Evolutionary conservation across 2,797 vertebrate species (phyloP), one percentile per base, ranked within the genome.

Genomic region (Pygocentrus nattereri): DNA sequence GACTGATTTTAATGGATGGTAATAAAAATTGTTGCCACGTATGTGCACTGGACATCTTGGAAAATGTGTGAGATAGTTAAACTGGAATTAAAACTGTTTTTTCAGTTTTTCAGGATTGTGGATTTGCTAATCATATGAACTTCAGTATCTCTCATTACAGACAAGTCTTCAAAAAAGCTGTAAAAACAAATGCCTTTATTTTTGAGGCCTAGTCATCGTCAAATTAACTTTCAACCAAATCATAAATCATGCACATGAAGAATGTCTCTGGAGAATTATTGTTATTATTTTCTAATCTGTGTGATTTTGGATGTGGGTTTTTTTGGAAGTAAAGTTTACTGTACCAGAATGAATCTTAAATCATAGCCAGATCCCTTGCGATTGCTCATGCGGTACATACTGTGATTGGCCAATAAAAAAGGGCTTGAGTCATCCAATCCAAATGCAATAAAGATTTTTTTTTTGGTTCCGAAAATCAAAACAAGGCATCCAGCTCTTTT

Each of bases 351-450:
- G 76, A 50, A 64, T 52, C 68, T 70, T 78, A 86, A 83, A 85
- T 77, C 68, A 81, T 79, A 61, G 59, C 58, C 74, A 72, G 41
- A 77, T 86, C 56, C 41, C 73, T 69, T 74, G 47, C 69, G 68
- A 84, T 82, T 78, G 59, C 76, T 85, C 76, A 71, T 72, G 80
- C 59, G 75, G 83, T 38, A 82, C 41, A 80, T 76, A 23, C 67
- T 81, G 69, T 80, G 78, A 85, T 82, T 83, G 70, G 77, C 71
- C 84, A 69, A 79, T 85, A 82, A 81, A 82, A 58, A 81, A 59
- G 30, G 54, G 52, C 25, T 67, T 85, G 71, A 75, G 52, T 81
- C 80, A 82, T 85, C 47, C 72, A 75, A 68, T 81, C 75, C 79
- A 80, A 78, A 80, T 81, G 78, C 52, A 87, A 83, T 70, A 76